Evolutionary conservation across 2,113 vertebrate genomes (phyloP).

Genomic region (Raja brachyura): DNA sequence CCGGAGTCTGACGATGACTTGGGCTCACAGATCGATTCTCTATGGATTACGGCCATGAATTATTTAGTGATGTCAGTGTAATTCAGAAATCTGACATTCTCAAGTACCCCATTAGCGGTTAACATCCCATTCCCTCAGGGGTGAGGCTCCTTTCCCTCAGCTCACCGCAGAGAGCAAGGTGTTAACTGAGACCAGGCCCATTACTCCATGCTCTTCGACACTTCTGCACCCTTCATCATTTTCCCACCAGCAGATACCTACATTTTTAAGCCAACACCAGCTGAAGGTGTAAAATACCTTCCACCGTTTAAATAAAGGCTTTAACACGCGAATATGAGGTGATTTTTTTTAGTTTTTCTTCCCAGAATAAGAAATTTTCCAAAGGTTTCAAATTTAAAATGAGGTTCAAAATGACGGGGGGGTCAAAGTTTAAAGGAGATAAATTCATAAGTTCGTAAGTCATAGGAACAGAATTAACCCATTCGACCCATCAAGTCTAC

Average conservation of each 20-base stretch:
- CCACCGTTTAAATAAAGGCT: background rate
- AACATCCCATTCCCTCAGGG: background rate
- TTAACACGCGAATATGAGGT: background rate
- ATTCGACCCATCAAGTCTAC: too few relatives aligned
- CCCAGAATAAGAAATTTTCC: too few relatives aligned
- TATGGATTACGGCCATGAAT: conserved; percentile 16
- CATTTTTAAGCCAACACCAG: background rate
- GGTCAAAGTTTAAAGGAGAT: too few relatives aligned
- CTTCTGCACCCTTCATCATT: background rate
- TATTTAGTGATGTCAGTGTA: conserved; percentile 31
- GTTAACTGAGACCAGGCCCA: background rate
- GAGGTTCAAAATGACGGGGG: too few relatives aligned
- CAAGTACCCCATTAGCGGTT: conserved; percentile 34
- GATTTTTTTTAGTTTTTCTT: background rate
- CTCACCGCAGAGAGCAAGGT: background rate
- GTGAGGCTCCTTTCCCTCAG: background rate
- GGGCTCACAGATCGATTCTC: conserved; percentile 18
- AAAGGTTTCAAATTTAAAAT: too few relatives aligned
- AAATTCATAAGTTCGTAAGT: too few relatives aligned
- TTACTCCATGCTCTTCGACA: background rate
- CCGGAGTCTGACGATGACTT: background rate
- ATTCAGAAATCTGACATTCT: conserved; percentile 36
- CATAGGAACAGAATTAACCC: too few relatives aligned
- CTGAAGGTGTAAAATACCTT: background rate
- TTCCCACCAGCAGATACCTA: background rate